Evolutionary conservation across 2,113 vertebrate genomes (phyloP).

Genomic region (Delphinapterus leucas): DNA sequence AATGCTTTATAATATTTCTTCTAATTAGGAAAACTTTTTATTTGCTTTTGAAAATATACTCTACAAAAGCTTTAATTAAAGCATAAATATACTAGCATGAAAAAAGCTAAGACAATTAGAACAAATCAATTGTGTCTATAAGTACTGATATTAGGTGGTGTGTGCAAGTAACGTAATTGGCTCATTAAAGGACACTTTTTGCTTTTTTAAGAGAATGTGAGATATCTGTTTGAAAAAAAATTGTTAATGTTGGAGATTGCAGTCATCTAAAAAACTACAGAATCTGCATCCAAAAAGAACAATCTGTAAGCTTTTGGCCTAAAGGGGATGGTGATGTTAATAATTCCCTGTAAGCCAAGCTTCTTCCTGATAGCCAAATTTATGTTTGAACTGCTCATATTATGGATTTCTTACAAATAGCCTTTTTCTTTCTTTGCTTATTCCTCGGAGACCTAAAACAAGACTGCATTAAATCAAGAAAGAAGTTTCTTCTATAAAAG

Average conservation of each 20-base stretch:
- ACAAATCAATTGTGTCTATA: neutral
- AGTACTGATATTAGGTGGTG: neutral
- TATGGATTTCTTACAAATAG: neutral
- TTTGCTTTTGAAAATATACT: constrained; percentile 30
- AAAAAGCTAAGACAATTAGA: neutral
- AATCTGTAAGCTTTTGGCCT: neutral
- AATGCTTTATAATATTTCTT: neutral
- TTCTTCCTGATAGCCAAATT: neutral
- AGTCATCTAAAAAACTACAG: neutral
- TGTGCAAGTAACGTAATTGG: neutral
- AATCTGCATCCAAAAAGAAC: neutral
- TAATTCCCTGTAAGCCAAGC: neutral
- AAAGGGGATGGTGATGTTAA: neutral
- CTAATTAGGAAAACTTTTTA: neutral
- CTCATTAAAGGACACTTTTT: neutral
- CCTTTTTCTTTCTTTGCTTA: neutral
- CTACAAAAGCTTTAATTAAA: constrained; percentile 6
- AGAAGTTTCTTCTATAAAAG: neutral
- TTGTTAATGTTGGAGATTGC: neutral
- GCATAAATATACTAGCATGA: neutral
- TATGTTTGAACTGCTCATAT: neutral
- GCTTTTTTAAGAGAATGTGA: neutral
- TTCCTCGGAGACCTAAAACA: neutral
- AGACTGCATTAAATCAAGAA: neutral
- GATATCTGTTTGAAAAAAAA: neutral